A percentile compares a stretch with the other conserved stretches of the same genome.
Conservation (phyloP, 1,140 invertebrate species). For the Heterodera schachtii region DNA sequence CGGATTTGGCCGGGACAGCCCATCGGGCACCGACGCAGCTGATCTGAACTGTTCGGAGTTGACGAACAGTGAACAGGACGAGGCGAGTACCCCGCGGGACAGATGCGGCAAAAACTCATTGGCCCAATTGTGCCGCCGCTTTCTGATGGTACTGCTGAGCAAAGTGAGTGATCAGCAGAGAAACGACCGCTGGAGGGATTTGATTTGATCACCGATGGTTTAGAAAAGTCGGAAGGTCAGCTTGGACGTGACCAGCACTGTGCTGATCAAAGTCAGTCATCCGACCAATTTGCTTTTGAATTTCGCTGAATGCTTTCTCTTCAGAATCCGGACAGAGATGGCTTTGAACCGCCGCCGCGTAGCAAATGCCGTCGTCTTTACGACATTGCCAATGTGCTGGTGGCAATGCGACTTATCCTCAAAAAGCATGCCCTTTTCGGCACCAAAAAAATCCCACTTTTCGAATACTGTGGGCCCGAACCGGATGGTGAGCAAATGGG, state of each 20-base stretch:
- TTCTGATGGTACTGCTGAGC: conserved; percentile 62
- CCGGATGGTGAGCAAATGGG: conserved; percentile 40
- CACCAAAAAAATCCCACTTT: conserved; percentile 64
- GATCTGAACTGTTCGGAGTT: conserved; percentile 12
- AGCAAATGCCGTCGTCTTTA: conserved; percentile 60
- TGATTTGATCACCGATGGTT: conserved; percentile 8
- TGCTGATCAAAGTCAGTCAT: conserved; percentile 55
- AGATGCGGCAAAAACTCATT: conserved; percentile 61
- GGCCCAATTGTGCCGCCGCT: conserved; percentile 60
- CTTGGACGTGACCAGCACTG: conserved; percentile 61
- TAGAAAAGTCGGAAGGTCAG: conserved; percentile 47
- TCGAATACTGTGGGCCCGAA: conserved; percentile 63
- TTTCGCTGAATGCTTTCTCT: neutral
- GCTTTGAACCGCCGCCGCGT: conserved; percentile 60
- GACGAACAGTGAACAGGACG: neutral
- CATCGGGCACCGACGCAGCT: neutral
- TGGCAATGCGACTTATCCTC: conserved; percentile 60
- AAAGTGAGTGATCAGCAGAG: conserved; percentile 31
- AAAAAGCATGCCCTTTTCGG: conserved; percentile 64
- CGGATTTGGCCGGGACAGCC: neutral
- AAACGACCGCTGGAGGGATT: too few relatives aligned
- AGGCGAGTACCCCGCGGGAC: conserved; percentile 35
- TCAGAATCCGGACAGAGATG: conserved; percentile 57
- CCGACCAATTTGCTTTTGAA: neutral
- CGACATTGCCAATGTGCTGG: conserved; percentile 64